phyloP scores from a whole-genome alignment of 1,140 invertebrate species.

The Grapholita molesta region DNA sequence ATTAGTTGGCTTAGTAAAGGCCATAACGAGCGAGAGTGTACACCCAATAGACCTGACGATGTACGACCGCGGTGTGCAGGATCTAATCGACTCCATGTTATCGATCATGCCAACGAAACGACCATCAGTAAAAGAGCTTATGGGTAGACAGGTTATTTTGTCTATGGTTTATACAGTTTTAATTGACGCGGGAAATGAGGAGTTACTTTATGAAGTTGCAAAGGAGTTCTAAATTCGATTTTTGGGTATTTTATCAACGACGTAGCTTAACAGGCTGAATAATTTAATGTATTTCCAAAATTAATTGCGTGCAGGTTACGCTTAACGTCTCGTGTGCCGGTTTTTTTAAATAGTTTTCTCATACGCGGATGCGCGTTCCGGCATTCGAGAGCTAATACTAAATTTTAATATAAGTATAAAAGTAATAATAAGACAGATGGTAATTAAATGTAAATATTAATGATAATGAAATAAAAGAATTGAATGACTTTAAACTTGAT shows the following conservation, averaged over 20 bases:
- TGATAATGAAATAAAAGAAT: constrained; percentile 9
- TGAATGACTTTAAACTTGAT: neutral
- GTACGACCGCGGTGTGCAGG: constrained; percentile 75
- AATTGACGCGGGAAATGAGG: constrained; percentile 63
- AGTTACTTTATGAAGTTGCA: constrained; percentile 47
- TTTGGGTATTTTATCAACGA: neutral
- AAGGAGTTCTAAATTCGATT: constrained; percentile 21
- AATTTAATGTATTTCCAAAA: neutral
- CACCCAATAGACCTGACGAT: constrained; percentile 68
- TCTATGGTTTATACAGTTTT: constrained; percentile 60
- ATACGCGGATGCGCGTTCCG: too few relatives aligned
- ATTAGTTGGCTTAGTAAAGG: constrained; percentile 74
- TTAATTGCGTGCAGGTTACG: neutral
- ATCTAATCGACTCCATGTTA: constrained; percentile 75
- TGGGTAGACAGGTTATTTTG: constrained; percentile 64
- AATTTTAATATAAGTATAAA: too few relatives aligned
- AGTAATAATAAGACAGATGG: neutral
- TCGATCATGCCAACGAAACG: constrained; percentile 74
- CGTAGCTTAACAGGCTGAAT: neutral
- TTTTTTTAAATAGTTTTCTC: too few relatives aligned
- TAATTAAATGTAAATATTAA: constrained; percentile 17
- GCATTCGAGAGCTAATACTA: too few relatives aligned
- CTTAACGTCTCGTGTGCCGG: too few relatives aligned
- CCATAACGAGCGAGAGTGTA: constrained; percentile 74
- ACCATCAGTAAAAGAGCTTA: constrained; percentile 64